Percentiles rank a stretch among this genome's conserved stretches.
These are phyloP conservation scores for Oscheius sp. DNA, from an alignment of 1,140 invertebrate genomes.

Conservation along the genomic window DNA sequence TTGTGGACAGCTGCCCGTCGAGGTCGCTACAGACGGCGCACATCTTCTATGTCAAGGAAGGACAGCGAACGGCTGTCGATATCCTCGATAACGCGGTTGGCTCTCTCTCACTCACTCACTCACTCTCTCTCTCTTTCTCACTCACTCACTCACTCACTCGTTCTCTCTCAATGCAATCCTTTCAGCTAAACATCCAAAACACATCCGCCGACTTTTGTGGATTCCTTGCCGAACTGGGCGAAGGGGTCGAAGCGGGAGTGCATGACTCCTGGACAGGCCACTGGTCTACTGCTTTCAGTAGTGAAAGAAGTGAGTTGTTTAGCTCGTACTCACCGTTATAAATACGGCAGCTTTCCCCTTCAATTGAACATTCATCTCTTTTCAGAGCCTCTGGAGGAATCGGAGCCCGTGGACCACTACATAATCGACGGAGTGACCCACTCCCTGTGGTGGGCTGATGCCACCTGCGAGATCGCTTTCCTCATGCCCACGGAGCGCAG, in stretches of 20 bases:
- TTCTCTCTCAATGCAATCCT: constrained; percentile 10
- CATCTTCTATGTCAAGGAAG: constrained; percentile 86
- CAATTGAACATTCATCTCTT: background rate
- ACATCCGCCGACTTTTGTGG: constrained; percentile 52
- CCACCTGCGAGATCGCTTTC: constrained; percentile 54
- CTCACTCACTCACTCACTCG: too few relatives aligned
- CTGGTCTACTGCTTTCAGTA: constrained; percentile 52
- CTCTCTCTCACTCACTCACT: constrained; percentile 50
- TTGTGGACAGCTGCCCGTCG: constrained; percentile 50
- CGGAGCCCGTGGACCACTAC: constrained; percentile 42
- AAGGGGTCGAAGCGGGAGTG: constrained; percentile 39
- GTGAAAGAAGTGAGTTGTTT: constrained; percentile 36
- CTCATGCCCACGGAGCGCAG: constrained; percentile 51
- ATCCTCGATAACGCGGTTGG: constrained; percentile 80
- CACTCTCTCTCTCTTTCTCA: too few relatives aligned
- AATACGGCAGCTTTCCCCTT: background rate
- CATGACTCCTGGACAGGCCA: constrained; percentile 52
- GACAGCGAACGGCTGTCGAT: constrained; percentile 74
- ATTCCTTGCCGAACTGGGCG: constrained; percentile 49
- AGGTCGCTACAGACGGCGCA: constrained; percentile 83
- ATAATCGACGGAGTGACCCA: constrained; percentile 52
- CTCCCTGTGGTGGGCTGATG: constrained; percentile 48
- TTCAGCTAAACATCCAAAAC: constrained; percentile 43
- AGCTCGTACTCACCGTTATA: too few relatives aligned
- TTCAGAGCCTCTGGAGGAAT: constrained; percentile 35